Base-by-base conservation (phyloP, 2,797 vertebrate species). In the Peromyscus eremicus region DNA sequence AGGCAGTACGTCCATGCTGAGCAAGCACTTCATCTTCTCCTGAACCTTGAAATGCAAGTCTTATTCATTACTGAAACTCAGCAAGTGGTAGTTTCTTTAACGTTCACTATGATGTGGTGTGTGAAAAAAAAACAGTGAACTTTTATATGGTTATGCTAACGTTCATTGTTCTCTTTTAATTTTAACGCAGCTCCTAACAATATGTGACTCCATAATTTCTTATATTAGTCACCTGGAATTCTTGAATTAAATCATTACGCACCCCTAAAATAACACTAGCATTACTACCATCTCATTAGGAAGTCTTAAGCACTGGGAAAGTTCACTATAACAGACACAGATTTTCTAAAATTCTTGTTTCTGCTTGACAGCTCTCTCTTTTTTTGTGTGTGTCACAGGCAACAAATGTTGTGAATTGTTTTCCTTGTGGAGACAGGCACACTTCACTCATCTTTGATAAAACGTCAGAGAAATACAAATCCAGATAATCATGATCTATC, bases 401-500 rank as follows among this genome's bases (percentile, higher is more conserved):
- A 93, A 87, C 64, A 91, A 94, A 94, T 60, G 71, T 6, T 70
- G 11, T 32, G 60, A 92, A 6, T 76, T 92, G 46, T 91, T 96
- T 94, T 66, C 79, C 68, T 75, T 82, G 40, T 86, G 29, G 23
- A 93, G 34, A 94, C 37, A 84, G 92, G 52, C 66, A 81, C 21
- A 90, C 32, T 81, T 89, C 93, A 71, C 46, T 94, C 43, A 84
- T 40, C 96, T 96, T 79, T 76, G 25, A 94, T 52, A 88, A 86
- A 92, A 60, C 13, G 6, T 94, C 80, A 84, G 7, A 29, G 49
- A 89, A 95, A 88, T 81, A 34, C 10, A 80, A 95, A 32, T 80
- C 64, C 71, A 43, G 92, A 90, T 70, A 94, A 95, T 62, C 49
- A 43, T 96, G 68, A 95, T 81, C 84, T 84, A n/a, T 79, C 66